These are phyloP conservation scores for Cryptus viduatorius DNA, from an alignment of 2,888 invertebrate species.

Conservation along the genomic window DNA sequence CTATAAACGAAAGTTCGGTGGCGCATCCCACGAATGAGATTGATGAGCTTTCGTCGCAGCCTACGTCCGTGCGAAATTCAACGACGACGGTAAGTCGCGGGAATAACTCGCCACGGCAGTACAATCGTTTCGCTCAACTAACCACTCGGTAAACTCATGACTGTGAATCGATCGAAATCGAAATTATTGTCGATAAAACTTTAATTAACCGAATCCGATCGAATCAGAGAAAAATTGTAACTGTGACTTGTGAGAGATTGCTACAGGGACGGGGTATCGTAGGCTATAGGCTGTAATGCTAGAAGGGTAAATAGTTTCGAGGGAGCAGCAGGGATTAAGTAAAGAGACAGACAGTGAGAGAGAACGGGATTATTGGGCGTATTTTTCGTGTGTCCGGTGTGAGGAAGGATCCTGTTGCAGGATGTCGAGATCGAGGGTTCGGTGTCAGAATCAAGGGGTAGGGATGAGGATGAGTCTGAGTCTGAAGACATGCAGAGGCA, in stretches of 20 bases:
- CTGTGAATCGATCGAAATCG: constrained; percentile 26
- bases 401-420: constrained; percentile 76
- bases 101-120: too few relatives aligned
- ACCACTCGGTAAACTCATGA: constrained; percentile 12
- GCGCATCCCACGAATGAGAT: constrained; percentile 55
- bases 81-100: constrained; percentile 65
- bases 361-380: neutral
- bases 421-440: constrained; percentile 85
- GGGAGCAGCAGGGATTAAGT: constrained; percentile 28
- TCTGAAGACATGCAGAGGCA: constrained; percentile 87
- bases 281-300: constrained; percentile 1
- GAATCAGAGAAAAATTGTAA: neutral
- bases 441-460: constrained; percentile 87
- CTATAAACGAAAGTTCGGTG: constrained; percentile 62
- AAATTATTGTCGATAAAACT: constrained; percentile 37
- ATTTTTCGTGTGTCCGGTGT: constrained; percentile 59
- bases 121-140: constrained; percentile 42
- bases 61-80: constrained; percentile 59
- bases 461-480: constrained; percentile 87
- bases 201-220: constrained; percentile 29
- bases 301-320: constrained; percentile 33
- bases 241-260: neutral
- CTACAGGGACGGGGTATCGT: neutral
- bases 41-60: constrained; percentile 54
- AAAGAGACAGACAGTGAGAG: neutral